phyloP scores from a whole-genome alignment of 2,888 invertebrate genomes.

The Shargacucullia verbasci region DNA sequence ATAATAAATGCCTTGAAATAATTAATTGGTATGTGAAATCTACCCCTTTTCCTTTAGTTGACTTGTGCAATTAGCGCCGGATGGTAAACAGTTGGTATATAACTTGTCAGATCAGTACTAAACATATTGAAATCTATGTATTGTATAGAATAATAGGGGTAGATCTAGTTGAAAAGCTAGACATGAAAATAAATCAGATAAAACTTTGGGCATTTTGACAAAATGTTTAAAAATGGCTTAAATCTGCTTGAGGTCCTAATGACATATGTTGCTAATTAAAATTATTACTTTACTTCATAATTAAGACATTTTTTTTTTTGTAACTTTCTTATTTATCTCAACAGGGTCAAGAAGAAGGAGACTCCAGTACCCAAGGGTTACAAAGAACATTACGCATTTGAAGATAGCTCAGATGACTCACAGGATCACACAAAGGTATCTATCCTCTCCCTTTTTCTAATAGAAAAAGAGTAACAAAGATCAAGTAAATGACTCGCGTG shows the following conservation, averaged over 20 bases:
- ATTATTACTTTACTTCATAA: too few species aligned
- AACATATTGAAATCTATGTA: background rate
- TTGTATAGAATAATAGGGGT: slow-evolving; percentile 3
- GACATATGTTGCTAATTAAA: too few species aligned
- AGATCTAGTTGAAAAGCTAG: slow-evolving; percentile 1
- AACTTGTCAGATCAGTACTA: slow-evolving; percentile 2
- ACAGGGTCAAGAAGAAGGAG: slow-evolving; percentile 90
- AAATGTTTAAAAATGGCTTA: background rate
- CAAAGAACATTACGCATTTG: slow-evolving; percentile 85
- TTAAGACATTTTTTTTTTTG: too few species aligned
- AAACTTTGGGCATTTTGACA: background rate
- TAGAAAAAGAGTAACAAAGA: too few species aligned
- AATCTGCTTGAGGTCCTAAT: background rate
- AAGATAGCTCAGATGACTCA: slow-evolving; percentile 87
- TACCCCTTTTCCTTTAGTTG: slow-evolving; percentile 15
- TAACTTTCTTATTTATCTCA: slow-evolving; percentile 37
- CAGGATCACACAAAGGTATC: slow-evolving; percentile 77
- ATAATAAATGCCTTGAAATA: background rate
- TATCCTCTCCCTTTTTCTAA: background rate
- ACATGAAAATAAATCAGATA: background rate
- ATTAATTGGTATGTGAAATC: slow-evolving; percentile 2
- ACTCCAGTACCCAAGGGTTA: slow-evolving; percentile 85
- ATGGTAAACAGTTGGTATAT: slow-evolving; percentile 21
- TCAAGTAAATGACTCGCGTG: too few species aligned
- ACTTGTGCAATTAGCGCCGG: slow-evolving; percentile 36